phyloP scores from a whole-genome alignment of 2,888 invertebrate genomes.

The Petrolisthes manimaculis region DNA sequence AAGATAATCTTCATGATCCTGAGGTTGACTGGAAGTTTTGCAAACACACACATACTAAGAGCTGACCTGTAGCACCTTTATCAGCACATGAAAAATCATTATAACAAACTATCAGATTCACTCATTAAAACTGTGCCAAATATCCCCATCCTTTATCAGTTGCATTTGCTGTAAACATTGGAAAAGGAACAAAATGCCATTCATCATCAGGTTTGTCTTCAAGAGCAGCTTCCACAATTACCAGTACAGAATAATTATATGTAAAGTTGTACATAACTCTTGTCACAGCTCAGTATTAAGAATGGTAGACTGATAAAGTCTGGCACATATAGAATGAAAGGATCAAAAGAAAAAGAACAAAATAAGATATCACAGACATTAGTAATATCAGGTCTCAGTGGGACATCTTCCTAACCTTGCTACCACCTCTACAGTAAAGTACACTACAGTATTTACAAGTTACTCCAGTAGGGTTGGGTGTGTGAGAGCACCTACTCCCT shows the following conservation, averaged over 20 bases:
- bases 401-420: neutral
- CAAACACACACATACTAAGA: neutral
- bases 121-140: too few relatives aligned
- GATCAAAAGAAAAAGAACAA: too few relatives aligned
- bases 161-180: too few relatives aligned
- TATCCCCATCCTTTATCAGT: too few relatives aligned
- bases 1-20: neutral
- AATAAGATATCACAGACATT: constrained; percentile 5
- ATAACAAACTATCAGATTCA: neutral
- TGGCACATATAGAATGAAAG: too few relatives aligned
- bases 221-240: too few relatives aligned
- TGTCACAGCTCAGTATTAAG: too few relatives aligned
- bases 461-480: neutral
- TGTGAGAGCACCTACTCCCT: neutral
- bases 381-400: constrained; percentile 9
- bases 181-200: too few relatives aligned
- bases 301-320: too few relatives aligned
- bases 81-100: neutral
- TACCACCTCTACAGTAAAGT: neutral
- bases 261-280: too few relatives aligned
- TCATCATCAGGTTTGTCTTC: too few relatives aligned
- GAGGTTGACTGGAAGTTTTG: neutral
- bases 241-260: too few relatives aligned
- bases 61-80: neutral
- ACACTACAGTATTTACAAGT: neutral